Evolutionary conservation across 1,140 invertebrate genomes (phyloP), one percentile per base, ranked within the genome.

Genomic region (Vanessa atalanta): DNA sequence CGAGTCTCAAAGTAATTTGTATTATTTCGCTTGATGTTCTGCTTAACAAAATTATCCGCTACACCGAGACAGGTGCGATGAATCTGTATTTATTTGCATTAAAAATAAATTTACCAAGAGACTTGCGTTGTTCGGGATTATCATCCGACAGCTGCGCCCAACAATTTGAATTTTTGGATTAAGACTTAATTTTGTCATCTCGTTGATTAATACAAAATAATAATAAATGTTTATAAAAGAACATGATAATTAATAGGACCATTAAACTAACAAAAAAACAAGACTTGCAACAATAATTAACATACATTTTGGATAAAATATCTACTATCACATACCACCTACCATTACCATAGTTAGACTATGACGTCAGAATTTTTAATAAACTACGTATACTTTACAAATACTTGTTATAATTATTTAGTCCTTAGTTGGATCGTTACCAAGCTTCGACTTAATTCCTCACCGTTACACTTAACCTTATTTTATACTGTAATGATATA

Each of bases 11-110:
- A 69, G 53, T 69, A 69, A 69, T 69, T 69, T 69, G 67, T 69
- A 61, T 69, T 69, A 69, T 69, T 69, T 61, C 67, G 67, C 67
- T 69, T 26, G 67, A 69, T 69, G 67, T 69, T 69, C 53, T 61
- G 20, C 67, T 69, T 69, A 61, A 69, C 67, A 16, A 69, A 89
- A 89, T 88, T 89, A 88, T 87, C 80, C 85, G 81, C 79, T 80
- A 85, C 86, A 87, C 79, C 82, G 82, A 82, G 83, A 86, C 83
- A 82, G 88, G 87, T 90, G 88, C 85, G 87, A 88, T 83, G 83
- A 86, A 87, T 89, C 87, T 87, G 84, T 89, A 90, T 90, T 90
- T 89, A 88, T 90, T 90, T 90, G 87, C 86, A 89, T 89, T 86
- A 89, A 90, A 88, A 90, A 88, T 87, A 90, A 85, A 89, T 89